These are phyloP conservation scores for Ischnura elegans DNA, from an alignment of 2,888 invertebrate species.

Conservation along the genomic window DNA sequence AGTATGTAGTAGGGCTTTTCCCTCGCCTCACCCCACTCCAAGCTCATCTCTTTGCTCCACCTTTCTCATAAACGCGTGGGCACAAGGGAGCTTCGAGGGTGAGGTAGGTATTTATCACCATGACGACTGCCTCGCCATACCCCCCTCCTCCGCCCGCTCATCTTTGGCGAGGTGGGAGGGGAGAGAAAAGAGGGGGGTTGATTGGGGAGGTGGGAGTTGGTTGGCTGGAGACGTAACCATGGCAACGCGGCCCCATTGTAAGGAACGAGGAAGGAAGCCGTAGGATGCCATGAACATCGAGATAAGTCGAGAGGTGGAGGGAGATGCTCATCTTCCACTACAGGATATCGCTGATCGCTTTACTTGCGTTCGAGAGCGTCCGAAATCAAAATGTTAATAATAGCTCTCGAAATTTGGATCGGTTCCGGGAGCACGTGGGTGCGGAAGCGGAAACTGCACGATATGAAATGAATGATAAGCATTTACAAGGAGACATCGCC, in stretches of 20 bases:
- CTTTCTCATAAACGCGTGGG: conserved; percentile 56
- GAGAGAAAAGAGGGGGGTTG: not conserved
- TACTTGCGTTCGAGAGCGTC: not conserved
- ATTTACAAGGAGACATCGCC: too few species aligned
- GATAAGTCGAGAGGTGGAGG: not conserved
- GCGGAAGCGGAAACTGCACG: not conserved
- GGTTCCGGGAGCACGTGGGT: not conserved
- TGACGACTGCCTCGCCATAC: conserved; percentile 52
- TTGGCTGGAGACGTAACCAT: conserved; percentile 25
- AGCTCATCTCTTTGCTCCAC: not conserved
- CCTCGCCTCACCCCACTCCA: not conserved
- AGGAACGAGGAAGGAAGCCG: conserved; percentile 15
- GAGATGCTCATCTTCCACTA: not conserved
- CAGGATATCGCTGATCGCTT: not conserved
- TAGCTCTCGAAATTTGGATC: not conserved
- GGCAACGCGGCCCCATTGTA: conserved; percentile 57
- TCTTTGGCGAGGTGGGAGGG: not conserved
- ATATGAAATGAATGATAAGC: not conserved
- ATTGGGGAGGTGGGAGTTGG: not conserved
- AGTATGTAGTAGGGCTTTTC: not conserved
- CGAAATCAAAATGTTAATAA: not conserved
- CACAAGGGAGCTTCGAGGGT: too few species aligned
- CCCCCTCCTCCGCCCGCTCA: not conserved
- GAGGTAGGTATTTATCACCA: conserved; percentile 47
- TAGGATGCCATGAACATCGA: not conserved